Base-by-base conservation (phyloP, 2,888 invertebrate species). In the Drosophila imparisetae region DNA sequence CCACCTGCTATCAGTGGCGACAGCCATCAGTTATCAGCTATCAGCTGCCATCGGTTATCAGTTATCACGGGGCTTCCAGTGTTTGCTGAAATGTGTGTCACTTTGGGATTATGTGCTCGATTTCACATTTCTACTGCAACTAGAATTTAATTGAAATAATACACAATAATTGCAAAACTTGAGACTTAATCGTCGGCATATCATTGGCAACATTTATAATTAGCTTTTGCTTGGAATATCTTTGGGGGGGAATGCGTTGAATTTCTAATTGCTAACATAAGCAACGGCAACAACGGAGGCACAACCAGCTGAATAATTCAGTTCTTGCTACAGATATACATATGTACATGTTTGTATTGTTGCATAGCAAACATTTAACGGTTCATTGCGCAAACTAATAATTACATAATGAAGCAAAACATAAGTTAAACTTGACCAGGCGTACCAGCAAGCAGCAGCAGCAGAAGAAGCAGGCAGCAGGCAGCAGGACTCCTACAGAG, bases 331-430 rank as follows among this genome's bases (percentile, higher is more conserved):
- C 55, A 21, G 24, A 45, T 62, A 48, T 59, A 66, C 32, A 45
- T 15, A 13, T 48, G 4, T 5, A 24, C 0, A 29, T 15, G 15
- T 29, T 4, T 36, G 13, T 38, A 4, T 24, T 24, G 24, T 8
- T 45, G 21, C 32, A 29, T 27, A 49, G 72, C 65, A 50, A 52
- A 72, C 74, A 69, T 75, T 52, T 50, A 81, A 81, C 84, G 87
- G 76, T 86, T 87, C 81, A 86, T 81, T 84, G 82, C 81, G 75
- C 83, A 86, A 81, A 86, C 82, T 83, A 84, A 86, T 86, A 86
- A 86, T 87, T 83, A 87, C 81, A 86, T 86, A 84, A 86, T 87
- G 80, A 83, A 79, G 75, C 81, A 74, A 70, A 78, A 71, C 77
- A 74, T 59, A 67, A 78, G 77, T 53, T 67, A 29, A 78, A 78